Base-by-base conservation (phyloP, 2,113 vertebrate species). In the Cepphus grylle region DNA sequence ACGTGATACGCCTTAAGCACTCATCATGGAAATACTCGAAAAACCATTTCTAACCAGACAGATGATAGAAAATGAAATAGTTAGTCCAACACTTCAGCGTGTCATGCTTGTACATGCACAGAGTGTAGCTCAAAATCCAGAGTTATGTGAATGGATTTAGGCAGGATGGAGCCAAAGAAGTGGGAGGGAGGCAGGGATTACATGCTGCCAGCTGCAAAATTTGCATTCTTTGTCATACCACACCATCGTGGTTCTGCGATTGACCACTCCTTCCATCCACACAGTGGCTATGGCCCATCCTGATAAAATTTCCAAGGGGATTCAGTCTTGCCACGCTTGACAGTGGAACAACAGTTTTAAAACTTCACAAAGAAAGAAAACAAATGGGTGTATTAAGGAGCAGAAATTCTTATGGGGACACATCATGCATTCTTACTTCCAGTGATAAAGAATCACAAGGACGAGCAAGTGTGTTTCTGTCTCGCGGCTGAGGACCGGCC, bases 381-480 rank as follows among this genome's bases (percentile, higher is more conserved):
- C 58, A 96, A 94, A 96, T 36, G 87, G 45, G 17, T 82, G 71
- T 93, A 93, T 94, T 86, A 90, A 94, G 82, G 95, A 92, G 22
- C 56, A 93, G 77, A 91, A 96, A 94, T 95, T 94, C 95, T 94
- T 97, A 62, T 3, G 34, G 58, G 66, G 66, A 56, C 86, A 76
- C 94, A 95, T 96, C 91, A 94, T 38, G 1, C 95, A 89, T 93
- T 96, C 86, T 94, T 94, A 89, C 49, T 91, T 97, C 26, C 70
- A 94, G 45, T 76, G 86, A 88, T 97, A 91, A 95, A 80, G 79
- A 77, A 91, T 87, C 83, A 81, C 61, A 81, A 70, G 83, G 83
- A 43, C 65, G 66, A 79, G 49, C 67, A 81, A 95, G 66, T 53
- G 38, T 73, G 62, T 90, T 80, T 86, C 63, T 47, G 66, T 83